Conservation (phyloP, 2,888 invertebrate genomes). For the Conus canariensis region DNA sequence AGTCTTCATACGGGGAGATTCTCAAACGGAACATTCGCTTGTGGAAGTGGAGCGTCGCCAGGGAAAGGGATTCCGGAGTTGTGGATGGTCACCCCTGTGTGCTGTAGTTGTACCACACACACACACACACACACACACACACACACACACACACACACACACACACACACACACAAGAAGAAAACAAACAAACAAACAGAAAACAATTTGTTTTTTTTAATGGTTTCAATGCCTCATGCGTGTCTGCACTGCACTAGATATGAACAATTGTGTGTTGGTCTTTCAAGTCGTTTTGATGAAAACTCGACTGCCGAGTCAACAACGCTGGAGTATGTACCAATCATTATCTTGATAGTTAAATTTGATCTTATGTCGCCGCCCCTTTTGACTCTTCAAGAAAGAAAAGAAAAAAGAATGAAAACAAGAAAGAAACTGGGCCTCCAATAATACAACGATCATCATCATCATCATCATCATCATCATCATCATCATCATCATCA, state of each 20-base stretch:
- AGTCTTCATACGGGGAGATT: slow-evolving; percentile 56
- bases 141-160: neutral
- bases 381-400: neutral
- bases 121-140: neutral
- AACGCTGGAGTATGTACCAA: too few species aligned
- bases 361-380: too few species aligned
- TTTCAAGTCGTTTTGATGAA: too few species aligned
- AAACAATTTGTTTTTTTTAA: neutral
- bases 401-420: too few species aligned
- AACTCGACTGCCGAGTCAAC: too few species aligned
- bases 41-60: slow-evolving; percentile 55
- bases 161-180: neutral
- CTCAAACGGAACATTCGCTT: slow-evolving; percentile 59
- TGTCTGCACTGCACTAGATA: too few species aligned
- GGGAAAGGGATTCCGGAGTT: slow-evolving; percentile 19
- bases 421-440: too few species aligned
- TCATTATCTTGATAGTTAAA: too few species aligned
- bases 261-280: too few species aligned
- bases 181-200: neutral
- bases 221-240: neutral
- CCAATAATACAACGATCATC: too few species aligned
- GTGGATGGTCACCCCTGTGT: neutral
- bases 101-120: neutral
- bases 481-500: too few species aligned
- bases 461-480: too few species aligned